Percentiles rank a stretch among this genome's conserved stretches.
These are phyloP conservation scores for Globodera ellingtonae DNA, from an alignment of 1,140 invertebrate species.

Conservation along the genomic window DNA sequence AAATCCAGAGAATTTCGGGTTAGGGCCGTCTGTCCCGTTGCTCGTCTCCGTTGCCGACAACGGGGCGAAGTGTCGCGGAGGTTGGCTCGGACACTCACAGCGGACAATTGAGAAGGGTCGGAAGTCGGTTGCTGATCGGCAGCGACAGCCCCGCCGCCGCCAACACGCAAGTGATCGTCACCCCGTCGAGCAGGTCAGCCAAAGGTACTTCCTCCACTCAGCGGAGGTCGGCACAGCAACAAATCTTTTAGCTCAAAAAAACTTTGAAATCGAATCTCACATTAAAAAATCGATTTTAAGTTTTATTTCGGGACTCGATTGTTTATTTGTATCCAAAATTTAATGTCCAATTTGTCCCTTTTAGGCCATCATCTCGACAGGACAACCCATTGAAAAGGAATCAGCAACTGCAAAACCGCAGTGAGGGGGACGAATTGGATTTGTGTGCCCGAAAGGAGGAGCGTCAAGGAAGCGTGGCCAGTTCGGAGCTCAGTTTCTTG, in stretches of 20 bases:
- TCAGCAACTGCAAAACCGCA: neutral
- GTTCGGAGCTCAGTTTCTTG: neutral
- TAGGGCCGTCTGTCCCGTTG: slow-evolving; percentile 7
- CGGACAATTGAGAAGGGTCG: slow-evolving; percentile 10
- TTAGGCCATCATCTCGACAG: slow-evolving; percentile 1
- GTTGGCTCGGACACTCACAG: neutral
- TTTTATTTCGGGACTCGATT: too few relatives aligned
- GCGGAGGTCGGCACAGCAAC: neutral
- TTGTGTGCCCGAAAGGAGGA: neutral
- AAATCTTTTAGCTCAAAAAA: neutral
- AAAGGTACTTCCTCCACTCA: neutral
- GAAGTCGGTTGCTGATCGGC: slow-evolving; percentile 5
- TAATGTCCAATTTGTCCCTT: neutral
- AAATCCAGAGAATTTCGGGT: neutral
- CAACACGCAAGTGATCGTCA: slow-evolving; percentile 33
- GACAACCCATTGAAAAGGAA: neutral
- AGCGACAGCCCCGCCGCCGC: neutral
- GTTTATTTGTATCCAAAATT: too few relatives aligned
- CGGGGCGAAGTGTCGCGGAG: neutral
- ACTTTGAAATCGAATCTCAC: too few relatives aligned
- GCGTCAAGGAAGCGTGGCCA: neutral
- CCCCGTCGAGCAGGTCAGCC: slow-evolving; percentile 28
- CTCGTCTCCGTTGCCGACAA: slow-evolving; percentile 13
- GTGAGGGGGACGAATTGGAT: neutral
- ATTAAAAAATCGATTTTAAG: too few relatives aligned